Evolutionary conservation across 2,888 invertebrate genomes (phyloP).

Genomic region (Rhingia rostrata): DNA sequence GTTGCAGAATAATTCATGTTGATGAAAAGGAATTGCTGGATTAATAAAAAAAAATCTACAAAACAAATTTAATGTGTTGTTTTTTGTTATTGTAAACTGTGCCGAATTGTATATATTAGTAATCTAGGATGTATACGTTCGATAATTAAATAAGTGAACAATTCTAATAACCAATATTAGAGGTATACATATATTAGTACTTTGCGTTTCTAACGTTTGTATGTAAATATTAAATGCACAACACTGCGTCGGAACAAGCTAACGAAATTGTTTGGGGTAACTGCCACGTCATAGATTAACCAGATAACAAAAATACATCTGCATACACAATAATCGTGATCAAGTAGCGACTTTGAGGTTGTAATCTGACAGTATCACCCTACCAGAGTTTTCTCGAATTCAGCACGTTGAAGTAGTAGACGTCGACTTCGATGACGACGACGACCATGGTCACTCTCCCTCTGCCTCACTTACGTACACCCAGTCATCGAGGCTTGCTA

Average conservation of each 20-base stretch:
- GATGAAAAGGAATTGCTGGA: constrained; percentile 21
- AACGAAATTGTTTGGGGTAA: constrained; percentile 24
- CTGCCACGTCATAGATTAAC: constrained; percentile 56
- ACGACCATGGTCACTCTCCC: constrained; percentile 56
- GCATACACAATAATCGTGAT: constrained; percentile 67
- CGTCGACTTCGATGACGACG: background rate
- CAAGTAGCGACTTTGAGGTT: constrained; percentile 64
- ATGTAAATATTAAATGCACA: constrained; percentile 33
- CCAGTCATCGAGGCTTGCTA: constrained; percentile 47
- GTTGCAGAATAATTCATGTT: constrained; percentile 38
- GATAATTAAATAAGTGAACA: constrained; percentile 34
- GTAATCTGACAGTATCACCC: constrained; percentile 59
- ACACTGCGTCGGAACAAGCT: constrained; percentile 23
- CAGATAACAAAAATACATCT: constrained; percentile 63
- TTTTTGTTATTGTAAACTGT: background rate
- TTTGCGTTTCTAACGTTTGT: background rate
- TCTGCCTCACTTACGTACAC: constrained; percentile 1
- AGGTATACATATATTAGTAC: constrained; percentile 3
- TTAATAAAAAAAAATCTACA: constrained; percentile 13
- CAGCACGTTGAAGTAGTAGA: constrained; percentile 47
- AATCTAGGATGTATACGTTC: background rate
- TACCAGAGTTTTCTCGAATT: constrained; percentile 51
- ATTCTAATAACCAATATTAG: constrained; percentile 53
- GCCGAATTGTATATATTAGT: no score
- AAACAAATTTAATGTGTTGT: constrained; percentile 13